Conservation (phyloP, 2,797 vertebrate genomes). For the Steatocranus sp. region DNA sequence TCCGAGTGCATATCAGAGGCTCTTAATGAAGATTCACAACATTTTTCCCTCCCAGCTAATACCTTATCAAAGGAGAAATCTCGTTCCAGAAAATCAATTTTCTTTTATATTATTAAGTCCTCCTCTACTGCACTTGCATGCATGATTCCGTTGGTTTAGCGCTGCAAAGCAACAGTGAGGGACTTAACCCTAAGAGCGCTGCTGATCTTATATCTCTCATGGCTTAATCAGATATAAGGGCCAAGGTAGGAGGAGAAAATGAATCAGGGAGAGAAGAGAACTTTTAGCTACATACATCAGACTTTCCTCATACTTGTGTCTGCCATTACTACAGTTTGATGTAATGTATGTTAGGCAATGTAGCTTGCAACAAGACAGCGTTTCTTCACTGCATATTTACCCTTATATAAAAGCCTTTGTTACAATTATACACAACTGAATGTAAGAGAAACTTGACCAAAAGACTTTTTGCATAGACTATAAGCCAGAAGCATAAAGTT, state of each 20-base stretch:
- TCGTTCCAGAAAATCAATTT: constrained; percentile 85
- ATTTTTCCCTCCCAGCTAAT: constrained; percentile 80
- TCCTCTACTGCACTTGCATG: constrained; percentile 73
- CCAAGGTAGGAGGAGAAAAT: constrained; percentile 34
- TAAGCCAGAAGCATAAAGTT: neutral
- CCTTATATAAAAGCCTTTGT: neutral
- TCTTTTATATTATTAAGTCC: constrained; percentile 83
- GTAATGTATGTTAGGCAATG: neutral
- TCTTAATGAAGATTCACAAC: constrained; percentile 84
- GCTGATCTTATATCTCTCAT: constrained; percentile 55
- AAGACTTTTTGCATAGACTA: neutral
- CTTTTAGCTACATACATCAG: neutral
- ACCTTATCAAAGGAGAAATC: constrained; percentile 84
- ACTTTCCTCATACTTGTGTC: neutral
- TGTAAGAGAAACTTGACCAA: neutral
- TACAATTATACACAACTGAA: constrained; percentile 4
- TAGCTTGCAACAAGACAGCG: neutral
- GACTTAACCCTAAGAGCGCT: constrained; percentile 69
- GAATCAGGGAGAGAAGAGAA: neutral
- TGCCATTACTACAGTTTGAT: neutral
- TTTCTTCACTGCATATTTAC: constrained; percentile 10
- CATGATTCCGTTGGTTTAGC: constrained; percentile 67
- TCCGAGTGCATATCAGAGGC: constrained; percentile 77
- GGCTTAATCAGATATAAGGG: constrained; percentile 52
- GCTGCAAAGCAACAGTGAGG: constrained; percentile 60